Base-by-base conservation (phyloP, 2,888 invertebrate species). In the Caenorhabditis sp. region DNA sequence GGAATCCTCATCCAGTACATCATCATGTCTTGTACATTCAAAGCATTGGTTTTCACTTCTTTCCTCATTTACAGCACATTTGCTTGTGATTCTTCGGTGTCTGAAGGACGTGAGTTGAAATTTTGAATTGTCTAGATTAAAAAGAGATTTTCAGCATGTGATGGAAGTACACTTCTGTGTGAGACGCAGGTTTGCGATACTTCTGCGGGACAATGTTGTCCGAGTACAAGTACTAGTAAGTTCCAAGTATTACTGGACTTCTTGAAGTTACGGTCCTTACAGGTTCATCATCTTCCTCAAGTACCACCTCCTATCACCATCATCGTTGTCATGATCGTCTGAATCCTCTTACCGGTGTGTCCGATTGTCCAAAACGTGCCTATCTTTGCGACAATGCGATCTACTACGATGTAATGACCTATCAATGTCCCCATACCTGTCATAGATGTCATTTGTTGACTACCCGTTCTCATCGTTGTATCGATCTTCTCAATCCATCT, bases 391-490 rank as follows among this genome's bases (percentile, higher is more conserved):
- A 69, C 43, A 67, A 73, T 31, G 25, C 67, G 25, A 62, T 58
- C n/a, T 76, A 73, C 63, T 73, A 64, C 57, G 54, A 66, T 27
- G 26, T 76, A 26, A 76, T 76, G 76, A 70, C 76, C 26, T 23
- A 53, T 7, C 72, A 76, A 43, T 76, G 76, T 57, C 76, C 72
- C 25, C 58, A 27, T 38, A 76, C 76, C 4, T 76, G 76, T 61
- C 70, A 63, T 57, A n/a, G 58, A 38, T 58, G 58, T 26, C 7
- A 27, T 23, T 14, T 17, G 17, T 3, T 17, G 2, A 17, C 43
- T 12, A 17, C 43, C 3, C 12, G 3, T 12, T 43, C 43, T 3
- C 8, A 26, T 26, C 10, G 23, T 26, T 77, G 76, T 36, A 73
- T 54, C n/a, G 77, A 77, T 56, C 67, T 54, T 26, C 20, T 65